A percentile compares a stretch with the other conserved stretches of the same genome.
phyloP scores from a whole-genome alignment of 2,113 vertebrate genomes.

The Apodemus speciosus region DNA sequence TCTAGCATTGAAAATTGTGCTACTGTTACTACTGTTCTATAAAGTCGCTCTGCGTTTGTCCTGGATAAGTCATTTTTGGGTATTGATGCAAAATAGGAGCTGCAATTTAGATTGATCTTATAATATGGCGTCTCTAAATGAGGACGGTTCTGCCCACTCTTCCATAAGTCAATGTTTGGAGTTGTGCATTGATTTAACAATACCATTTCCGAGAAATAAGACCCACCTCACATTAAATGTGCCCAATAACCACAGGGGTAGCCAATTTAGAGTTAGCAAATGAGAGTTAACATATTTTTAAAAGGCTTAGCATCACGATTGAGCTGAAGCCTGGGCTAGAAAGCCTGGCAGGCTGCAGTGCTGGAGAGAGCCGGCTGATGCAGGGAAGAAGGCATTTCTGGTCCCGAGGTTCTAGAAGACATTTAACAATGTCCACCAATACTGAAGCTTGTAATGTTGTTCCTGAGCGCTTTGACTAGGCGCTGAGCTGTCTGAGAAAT shows the following conservation, averaged over 20 bases:
- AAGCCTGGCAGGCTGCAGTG: background rate
- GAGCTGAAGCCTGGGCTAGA: background rate
- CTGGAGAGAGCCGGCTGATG: background rate
- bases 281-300: background rate
- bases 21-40: background rate
- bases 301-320: background rate
- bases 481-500: background rate
- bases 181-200: background rate
- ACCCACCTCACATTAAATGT: background rate
- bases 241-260: background rate
- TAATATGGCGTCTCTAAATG: background rate
- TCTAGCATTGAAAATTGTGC: background rate
- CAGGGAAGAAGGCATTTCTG: too few species aligned
- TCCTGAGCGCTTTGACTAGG: background rate
- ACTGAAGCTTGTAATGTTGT: accelerated
- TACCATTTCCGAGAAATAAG: background rate
- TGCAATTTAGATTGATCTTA: background rate
- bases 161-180: background rate
- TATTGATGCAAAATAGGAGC: background rate
- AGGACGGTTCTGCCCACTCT: too few species aligned
- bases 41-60: background rate
- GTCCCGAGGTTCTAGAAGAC: background rate
- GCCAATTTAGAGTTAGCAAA: background rate
- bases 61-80: background rate
- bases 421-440: background rate